Evolutionary conservation across 2,888 invertebrate species (phyloP), one percentile per base, ranked within the genome.

Genomic region (Hirtodrosophila cameraria): DNA sequence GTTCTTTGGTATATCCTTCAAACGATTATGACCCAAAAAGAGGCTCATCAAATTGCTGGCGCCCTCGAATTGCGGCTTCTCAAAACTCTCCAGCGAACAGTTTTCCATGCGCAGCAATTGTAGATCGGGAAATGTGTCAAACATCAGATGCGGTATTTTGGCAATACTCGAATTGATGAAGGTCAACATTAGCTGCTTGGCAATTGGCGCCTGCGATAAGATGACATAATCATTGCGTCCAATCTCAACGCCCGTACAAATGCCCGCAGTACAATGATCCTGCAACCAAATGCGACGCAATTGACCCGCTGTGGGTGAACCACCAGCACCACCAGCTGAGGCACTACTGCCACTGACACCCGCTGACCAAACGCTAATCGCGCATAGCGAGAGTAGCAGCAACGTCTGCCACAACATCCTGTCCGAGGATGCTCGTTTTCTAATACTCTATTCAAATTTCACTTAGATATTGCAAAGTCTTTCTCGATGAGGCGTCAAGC

Each of bases 261-360:
- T 76, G n/a, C 86, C 82, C 3, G 79, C 72, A 23, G 62, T 77
- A 59, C 90, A 90, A 62, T 89, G 90, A 71, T 90, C 90, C 84
- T 90, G 87, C 86, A 90, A 74, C 88, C 90, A 89, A 50, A 90
- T 82, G 61, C 90, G 89, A 20, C 90, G 88, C 66, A 90, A 45
- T 50, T 89, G 90, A 2, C 85, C 89, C 4, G 61, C 25, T 4
- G 16, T 38, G 13, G 50, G 43, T 1, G 36, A 35, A 9, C 20
- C 46, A 38, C 41, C 31, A 38, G 33, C 43, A 12, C 54, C 42
- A 35, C 49, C n/a, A n/a, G n/a, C n/a, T n/a, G n/a, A n/a, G n/a
- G 27, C 46, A 38, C 41, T 28, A 38, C 38, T 39, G 13, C 54
- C 42, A 35, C 49, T 5, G 12, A n/a, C n/a, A n/a, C 58, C n/a